phyloP scores from a whole-genome alignment of 1,140 invertebrate species.

The Pseudomyrmex sp. region DNA sequence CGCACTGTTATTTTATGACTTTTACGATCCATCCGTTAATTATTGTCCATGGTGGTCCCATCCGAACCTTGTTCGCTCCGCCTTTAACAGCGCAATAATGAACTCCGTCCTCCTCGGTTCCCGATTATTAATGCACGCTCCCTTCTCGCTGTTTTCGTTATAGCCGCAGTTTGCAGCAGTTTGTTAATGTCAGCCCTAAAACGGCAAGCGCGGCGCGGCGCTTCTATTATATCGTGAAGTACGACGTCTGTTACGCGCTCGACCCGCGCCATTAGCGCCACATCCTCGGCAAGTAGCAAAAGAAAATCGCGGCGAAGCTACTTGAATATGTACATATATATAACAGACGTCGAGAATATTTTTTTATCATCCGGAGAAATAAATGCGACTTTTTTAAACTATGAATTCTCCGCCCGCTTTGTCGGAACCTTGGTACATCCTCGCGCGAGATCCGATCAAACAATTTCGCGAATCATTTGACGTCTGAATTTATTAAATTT shows the following conservation, averaged over 20 bases:
- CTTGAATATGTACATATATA: slow-evolving; percentile 16
- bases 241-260: slow-evolving; percentile 48
- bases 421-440: neutral
- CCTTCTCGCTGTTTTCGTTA: slow-evolving; percentile 56
- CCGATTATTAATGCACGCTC: slow-evolving; percentile 57
- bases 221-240: slow-evolving; percentile 62
- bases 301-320: slow-evolving; percentile 27
- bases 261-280: slow-evolving; percentile 37
- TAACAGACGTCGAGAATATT: slow-evolving; percentile 39
- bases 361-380: slow-evolving; percentile 30
- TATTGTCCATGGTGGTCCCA: slow-evolving; percentile 20
- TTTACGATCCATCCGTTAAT: slow-evolving; percentile 35
- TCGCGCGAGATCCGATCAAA: neutral
- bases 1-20: slow-evolving; percentile 41
- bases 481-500: slow-evolving; percentile 14
- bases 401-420: neutral
- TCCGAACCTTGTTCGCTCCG: slow-evolving; percentile 33
- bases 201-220: slow-evolving; percentile 39
- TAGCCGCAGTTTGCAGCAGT: slow-evolving; percentile 58
- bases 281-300: slow-evolving; percentile 12
- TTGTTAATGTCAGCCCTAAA: slow-evolving; percentile 60
- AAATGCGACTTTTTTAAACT: neutral
- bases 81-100: slow-evolving; percentile 61
- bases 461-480: neutral
- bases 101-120: slow-evolving; percentile 50